These are phyloP conservation scores for Cossypha niveicapilla DNA, from an alignment of 2,797 vertebrate species.

Conservation along the genomic window DNA sequence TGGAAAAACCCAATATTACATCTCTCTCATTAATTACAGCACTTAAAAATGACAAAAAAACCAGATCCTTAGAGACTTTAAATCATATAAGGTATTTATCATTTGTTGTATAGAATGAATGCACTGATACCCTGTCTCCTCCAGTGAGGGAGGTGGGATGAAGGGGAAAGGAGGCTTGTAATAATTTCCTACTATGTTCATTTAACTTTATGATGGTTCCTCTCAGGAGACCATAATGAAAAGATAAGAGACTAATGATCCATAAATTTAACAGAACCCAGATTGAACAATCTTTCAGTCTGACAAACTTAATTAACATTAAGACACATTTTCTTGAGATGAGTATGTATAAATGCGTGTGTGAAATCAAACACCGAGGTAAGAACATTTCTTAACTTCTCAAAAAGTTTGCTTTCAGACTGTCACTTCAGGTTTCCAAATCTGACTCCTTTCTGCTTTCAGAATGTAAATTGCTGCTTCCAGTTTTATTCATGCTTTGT, in stretches of 20 bases:
- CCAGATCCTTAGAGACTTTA: background rate
- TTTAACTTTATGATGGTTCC: slow-evolving; percentile 59
- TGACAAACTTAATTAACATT: slow-evolving; percentile 65
- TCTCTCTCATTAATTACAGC: background rate
- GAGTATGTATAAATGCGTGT: background rate
- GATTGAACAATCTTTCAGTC: slow-evolving; percentile 54
- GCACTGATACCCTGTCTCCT: background rate
- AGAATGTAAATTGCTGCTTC: background rate
- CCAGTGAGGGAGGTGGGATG: background rate
- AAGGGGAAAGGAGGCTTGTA: slow-evolving; percentile 19
- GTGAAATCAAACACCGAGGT: background rate
- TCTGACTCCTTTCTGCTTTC: background rate
- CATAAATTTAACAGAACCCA: slow-evolving; percentile 48
- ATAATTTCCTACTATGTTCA: slow-evolving; percentile 57
- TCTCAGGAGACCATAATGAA: slow-evolving; percentile 62
- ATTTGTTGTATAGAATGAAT: background rate
- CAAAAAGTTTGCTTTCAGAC: background rate
- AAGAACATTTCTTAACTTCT: background rate
- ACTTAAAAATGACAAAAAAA: slow-evolving; percentile 7
- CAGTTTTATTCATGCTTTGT: background rate
- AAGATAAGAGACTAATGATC: slow-evolving; percentile 67
- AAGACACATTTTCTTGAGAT: slow-evolving; percentile 43
- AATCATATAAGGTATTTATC: background rate
- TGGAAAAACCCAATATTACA: background rate
- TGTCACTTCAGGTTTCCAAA: background rate